Conservation (phyloP, 2,113 vertebrate species). For the Phycodurus eques region DNA sequence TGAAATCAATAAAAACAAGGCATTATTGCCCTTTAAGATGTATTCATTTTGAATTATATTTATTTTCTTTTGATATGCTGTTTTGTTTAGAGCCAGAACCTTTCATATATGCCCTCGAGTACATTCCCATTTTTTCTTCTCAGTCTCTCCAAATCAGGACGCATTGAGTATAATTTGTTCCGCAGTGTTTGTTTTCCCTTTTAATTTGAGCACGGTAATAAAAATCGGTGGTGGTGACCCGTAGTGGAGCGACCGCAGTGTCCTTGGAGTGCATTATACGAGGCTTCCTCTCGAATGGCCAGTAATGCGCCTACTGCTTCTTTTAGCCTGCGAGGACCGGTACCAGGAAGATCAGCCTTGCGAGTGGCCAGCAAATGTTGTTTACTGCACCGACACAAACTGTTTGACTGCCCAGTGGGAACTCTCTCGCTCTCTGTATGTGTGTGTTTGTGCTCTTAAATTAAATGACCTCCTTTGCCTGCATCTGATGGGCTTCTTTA, state of each 20-base stretch:
- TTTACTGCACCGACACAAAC: constrained; percentile 66
- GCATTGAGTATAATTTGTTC: neutral
- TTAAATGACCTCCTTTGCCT: constrained; percentile 44
- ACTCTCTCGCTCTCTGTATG: neutral
- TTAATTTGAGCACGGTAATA: neutral
- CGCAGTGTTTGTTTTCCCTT: neutral
- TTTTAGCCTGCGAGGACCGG: constrained; percentile 44
- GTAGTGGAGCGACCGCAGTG: constrained; percentile 19
- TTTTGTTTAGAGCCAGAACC: no score
- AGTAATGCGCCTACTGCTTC: constrained; percentile 49
- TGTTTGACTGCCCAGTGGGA: constrained; percentile 61
- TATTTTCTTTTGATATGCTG: no score
- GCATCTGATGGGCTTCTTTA: constrained; percentile 52
- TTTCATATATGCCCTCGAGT: no score
- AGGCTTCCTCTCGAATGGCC: constrained; percentile 56
- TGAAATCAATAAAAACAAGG: no score
- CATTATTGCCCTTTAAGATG: no score
- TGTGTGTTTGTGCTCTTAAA: constrained; percentile 20
- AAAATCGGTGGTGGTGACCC: neutral
- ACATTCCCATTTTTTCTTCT: neutral
- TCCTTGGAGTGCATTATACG: constrained; percentile 51
- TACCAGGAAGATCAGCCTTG: constrained; percentile 48
- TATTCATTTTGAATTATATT: no score
- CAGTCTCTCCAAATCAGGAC: neutral
- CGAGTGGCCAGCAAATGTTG: constrained; percentile 60